phyloP scores from a whole-genome alignment of 1,140 invertebrate species.

The Thaumetopoea pityocampa region DNA sequence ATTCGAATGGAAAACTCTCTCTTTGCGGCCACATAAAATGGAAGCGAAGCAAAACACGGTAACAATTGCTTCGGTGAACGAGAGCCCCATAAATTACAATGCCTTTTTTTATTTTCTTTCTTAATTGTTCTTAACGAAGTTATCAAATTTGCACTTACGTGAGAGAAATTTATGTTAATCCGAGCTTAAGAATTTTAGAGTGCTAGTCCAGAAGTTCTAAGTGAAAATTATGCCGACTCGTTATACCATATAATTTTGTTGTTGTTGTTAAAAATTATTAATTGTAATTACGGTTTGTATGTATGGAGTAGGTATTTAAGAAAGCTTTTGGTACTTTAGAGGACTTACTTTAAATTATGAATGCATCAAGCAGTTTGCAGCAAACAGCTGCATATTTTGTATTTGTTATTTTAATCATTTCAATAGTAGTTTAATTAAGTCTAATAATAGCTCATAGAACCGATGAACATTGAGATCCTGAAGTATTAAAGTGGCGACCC shows the following conservation, averaged over 20 bases:
- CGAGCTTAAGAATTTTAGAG: constrained; percentile 14
- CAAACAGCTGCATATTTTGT: too few relatives aligned
- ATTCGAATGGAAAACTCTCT: constrained; percentile 41
- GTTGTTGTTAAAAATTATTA: too few relatives aligned
- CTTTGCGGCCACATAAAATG: constrained; percentile 31
- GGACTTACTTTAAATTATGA: too few relatives aligned
- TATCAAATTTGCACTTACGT: constrained; percentile 22
- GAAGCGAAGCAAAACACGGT: constrained; percentile 14
- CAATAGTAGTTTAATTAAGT: too few relatives aligned
- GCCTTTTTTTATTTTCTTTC: constrained; percentile 13
- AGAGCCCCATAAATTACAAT: constrained; percentile 19
- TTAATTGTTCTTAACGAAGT: constrained; percentile 21
- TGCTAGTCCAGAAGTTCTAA: constrained; percentile 9
- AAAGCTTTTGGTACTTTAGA: too few relatives aligned
- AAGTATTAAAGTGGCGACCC: too few relatives aligned
- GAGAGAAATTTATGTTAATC: constrained; percentile 11
- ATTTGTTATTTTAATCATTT: too few relatives aligned
- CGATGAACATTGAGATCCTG: too few relatives aligned
- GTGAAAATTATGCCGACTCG: constrained; percentile 9
- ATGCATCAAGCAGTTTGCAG: too few relatives aligned
- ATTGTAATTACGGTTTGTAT: too few relatives aligned
- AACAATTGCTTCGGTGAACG: constrained; percentile 20
- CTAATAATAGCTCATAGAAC: too few relatives aligned
- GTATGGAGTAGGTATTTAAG: too few relatives aligned
- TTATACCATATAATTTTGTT: not conserved